Base-by-base conservation (phyloP, 92 coral and sea anemone species). In the Parazoanthus swiftii region DNA sequence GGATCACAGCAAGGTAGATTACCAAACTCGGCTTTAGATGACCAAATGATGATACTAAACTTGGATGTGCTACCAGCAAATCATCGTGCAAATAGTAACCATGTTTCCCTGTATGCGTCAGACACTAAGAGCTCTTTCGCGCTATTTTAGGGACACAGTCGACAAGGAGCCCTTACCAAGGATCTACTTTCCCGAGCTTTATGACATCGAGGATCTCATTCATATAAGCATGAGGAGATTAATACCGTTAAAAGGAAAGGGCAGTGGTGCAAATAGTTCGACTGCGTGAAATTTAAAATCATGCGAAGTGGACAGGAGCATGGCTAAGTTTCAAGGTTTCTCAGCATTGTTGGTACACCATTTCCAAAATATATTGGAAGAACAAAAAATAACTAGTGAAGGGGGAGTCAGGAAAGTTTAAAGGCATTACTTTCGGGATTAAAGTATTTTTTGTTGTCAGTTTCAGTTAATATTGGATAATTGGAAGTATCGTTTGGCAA, bases 181-280 rank as follows among this genome's bases (percentile, higher is more conserved):
- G 42, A 74, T 88, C n/a, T 88, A 72, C 87, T 51, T 88, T 18
- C 81, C 90, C 35, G 90, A 88, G 74, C 86, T 51, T 16, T 13
- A 13, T 89, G 11, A n/a, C 58, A n/a, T 74, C 13, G 82, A 42
- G 5, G 50, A 88, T 37, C 44, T 73, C 48, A 36, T 9, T 15
- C 74, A 73, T 44, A 59, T 81, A 26, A 88, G 90, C 74, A 68
- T 74, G 21, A 51, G 87, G 25, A 89, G 77, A 42, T 5, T 89
- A 16, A 82, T 88, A 16, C 54, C 4, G n/a, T 46, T 82, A 56
- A 82, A 81, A 75, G 88, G 80, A 68, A 85, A 85, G 46, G 74
- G 78, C 15, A 58, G 79, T 20, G 88, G 74, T 26, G 80, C 91
- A 33, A 29, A 85, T 89, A n/a, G 43, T 81, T 59, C 58, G 86